phyloP scores from a whole-genome alignment of 2,113 vertebrate species.

The Stegastes partitus region DNA sequence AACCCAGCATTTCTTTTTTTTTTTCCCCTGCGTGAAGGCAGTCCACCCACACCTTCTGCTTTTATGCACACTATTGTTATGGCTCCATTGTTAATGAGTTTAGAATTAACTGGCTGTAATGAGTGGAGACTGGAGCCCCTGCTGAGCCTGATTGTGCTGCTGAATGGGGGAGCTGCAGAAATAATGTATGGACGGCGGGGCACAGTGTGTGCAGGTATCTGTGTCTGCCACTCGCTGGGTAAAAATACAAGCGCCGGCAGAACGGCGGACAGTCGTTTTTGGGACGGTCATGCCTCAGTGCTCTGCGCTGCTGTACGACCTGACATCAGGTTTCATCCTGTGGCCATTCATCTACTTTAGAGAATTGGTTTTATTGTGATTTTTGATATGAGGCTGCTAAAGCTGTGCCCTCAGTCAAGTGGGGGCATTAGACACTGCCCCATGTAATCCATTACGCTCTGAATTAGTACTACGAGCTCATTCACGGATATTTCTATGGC shows the following conservation, averaged over 20 bases:
- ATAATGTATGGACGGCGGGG: conserved; percentile 41
- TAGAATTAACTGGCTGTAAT: conserved; percentile 72
- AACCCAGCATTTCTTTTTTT: conserved; percentile 36
- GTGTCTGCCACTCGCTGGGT: background rate
- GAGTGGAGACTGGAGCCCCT: conserved; percentile 60
- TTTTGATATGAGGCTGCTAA: conserved; percentile 30
- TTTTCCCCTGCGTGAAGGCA: conserved; percentile 45
- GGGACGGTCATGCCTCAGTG: background rate
- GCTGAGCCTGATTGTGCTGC: conserved; percentile 66
- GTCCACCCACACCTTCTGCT: conserved; percentile 74
- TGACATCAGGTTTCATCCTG: conserved; percentile 52
- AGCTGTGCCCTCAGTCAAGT: conserved; percentile 24
- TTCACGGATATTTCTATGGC: background rate
- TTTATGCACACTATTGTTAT: conserved; percentile 73
- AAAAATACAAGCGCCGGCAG: conserved; percentile 7
- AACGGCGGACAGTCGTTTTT: conserved; percentile 1
- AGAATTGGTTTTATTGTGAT: conserved; percentile 42
- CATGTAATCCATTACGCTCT: conserved; percentile 12
- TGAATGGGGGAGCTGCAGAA: conserved; percentile 62
- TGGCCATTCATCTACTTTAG: conserved; percentile 35
- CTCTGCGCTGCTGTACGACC: background rate
- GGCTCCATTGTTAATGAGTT: conserved; percentile 77
- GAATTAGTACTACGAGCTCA: background rate
- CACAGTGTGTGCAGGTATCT: conserved; percentile 27
- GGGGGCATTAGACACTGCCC: background rate